Base-by-base conservation (phyloP, 64 coral and sea anemone genomes). In the Stylophora pistillata region DNA sequence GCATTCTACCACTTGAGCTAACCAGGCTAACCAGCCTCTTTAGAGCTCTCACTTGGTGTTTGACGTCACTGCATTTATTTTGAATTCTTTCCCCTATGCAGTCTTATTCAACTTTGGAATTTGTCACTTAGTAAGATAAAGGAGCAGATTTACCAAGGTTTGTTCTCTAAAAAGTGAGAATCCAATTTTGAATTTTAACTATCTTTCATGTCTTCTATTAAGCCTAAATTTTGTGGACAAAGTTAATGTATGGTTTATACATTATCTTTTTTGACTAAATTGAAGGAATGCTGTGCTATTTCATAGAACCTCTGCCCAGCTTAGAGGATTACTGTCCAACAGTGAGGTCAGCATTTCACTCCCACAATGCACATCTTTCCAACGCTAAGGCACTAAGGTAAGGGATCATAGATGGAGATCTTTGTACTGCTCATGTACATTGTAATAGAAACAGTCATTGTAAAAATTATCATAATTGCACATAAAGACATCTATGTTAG, bases 91-190 rank as follows among this genome's bases (percentile, higher is more conserved):
- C 55, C 64, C 0, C n/a, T 54, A 1, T 53, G 25, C 58, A 92
- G 90, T 47, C 82, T 92, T 16, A 61, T 92, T 92, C 90, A 92
- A 72, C 82, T 92, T 23, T 92, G 90, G 81, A 92, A 92, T 31
- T 75, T 92, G n/a, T 86, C 90, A 12, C 72, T 92, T 1, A 77
- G 33, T 18, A 74, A 86, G 29, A 61, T 92, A 10, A 86, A 71
- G 69, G 83, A 92, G 11, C 83, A 86, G 18, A 78, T 92, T 32
- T 55, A 23, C 20, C 82, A 92, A 92, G 90, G 90, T 92, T 64
- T 47, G 66, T 41, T 47, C 37, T 47, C 37, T 47, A 47, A 47
- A 47, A 47, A 7, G 3, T 58, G n/a, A 4, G 23, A 13, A 34
- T 53, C 3, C 10, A 20, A 74, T 31, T 30, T 15, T 80, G 20